Base-by-base conservation (phyloP, 2,888 invertebrate genomes). In the Ectobius pallidus region DNA sequence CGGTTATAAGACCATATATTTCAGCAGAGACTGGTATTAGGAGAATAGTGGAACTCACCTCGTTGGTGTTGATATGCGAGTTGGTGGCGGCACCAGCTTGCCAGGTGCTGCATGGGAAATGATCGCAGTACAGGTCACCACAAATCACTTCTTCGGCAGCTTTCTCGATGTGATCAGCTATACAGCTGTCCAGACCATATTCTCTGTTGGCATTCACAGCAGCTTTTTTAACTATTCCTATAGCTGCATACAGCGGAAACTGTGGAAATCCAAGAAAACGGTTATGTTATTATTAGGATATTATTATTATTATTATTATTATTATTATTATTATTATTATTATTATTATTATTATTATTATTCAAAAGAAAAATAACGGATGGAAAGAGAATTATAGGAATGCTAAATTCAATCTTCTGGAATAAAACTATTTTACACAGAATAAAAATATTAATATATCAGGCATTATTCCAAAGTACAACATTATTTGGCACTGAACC, bases 41-140 rank as follows among this genome's bases (percentile, higher is more conserved):
- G n/a, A 70, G 71, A 72, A 68, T 46, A n/a, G 18, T 46, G 46
- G 7, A 11, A 42, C 46, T 46, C 73, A 91, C 92, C 89, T 99
- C 99, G 82, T 99, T 99, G 2, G 97, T 94, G 84, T 99, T 99
- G 99, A 99, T 99, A 85, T 99, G 99, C 73, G 93, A 92, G 85
- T 99, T 99, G 0, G 99, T 99, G 30, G 99, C 99, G 34, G 98
- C 98, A 3, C 99, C 99, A 0, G 99, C 99, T 87, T 99, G 99
- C 99, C 99, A 99, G 81, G 99, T 96, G 76, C 97, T 97, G 68
- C 99, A 86, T 0, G 99, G 99, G 81, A 99, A 99, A 84, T 99
- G 97, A 46, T 96, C 95, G 76, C 95, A 91, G 83, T 95, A 95
- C 68, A 99, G 86, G 83, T 95, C 92, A 70, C 98, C 99, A 70